phyloP scores from a whole-genome alignment of 2,113 vertebrate species.

The Burhinus oedicnemus region DNA sequence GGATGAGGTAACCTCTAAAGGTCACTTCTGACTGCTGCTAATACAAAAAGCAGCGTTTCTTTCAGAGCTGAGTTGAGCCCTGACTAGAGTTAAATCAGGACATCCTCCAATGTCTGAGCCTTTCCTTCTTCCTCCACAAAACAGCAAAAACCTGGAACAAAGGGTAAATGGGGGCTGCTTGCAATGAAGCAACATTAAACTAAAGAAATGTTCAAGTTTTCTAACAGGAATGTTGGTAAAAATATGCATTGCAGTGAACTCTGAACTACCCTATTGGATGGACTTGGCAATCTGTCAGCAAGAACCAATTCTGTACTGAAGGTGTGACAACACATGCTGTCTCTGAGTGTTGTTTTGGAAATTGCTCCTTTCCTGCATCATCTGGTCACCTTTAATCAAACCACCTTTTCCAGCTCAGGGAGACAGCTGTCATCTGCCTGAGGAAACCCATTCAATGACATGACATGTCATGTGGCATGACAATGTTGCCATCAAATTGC shows the following conservation, averaged over 20 bases:
- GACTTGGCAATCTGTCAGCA: not conserved
- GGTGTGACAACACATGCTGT: not conserved
- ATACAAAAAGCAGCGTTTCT: not conserved
- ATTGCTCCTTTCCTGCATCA: not conserved
- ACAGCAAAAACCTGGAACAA: not conserved
- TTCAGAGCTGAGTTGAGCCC: not conserved
- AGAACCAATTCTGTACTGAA: not conserved
- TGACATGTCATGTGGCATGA: not conserved
- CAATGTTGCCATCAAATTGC: not conserved
- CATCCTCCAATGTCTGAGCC: not conserved
- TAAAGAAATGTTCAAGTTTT: slow-evolving; percentile 61
- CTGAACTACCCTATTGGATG: not conserved
- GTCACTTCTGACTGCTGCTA: not conserved
- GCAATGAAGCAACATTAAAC: slow-evolving; percentile 58
- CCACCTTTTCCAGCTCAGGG: not conserved
- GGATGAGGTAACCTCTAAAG: not conserved
- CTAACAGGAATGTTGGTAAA: slow-evolving; percentile 78
- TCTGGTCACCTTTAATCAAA: not conserved
- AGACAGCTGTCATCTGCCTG: not conserved
- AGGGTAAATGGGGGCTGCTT: not conserved
- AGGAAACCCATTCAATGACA: not conserved
- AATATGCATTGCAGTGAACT: slow-evolving; percentile 6
- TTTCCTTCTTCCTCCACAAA: slow-evolving; percentile 35
- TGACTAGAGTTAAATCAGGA: not conserved
- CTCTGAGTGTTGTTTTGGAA: not conserved